A percentile compares a stretch with the other conserved stretches of the same genome.
Evolutionary conservation across 2,888 invertebrate species (phyloP).

Genomic region (Drosophila anomalata): DNA sequence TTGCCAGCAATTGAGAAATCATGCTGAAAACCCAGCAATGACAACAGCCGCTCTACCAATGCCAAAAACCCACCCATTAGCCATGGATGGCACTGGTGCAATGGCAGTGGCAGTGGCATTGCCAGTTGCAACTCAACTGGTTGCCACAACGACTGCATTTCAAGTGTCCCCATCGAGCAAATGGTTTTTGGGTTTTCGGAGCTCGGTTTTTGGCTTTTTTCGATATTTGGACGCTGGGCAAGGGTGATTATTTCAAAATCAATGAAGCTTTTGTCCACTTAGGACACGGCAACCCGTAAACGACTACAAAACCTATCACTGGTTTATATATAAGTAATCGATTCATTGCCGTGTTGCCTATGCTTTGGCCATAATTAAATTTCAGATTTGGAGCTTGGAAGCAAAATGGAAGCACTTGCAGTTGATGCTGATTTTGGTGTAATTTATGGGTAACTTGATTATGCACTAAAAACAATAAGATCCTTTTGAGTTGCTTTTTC

Average conservation of each 20-base stretch:
- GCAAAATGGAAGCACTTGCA: slow-evolving; percentile 36
- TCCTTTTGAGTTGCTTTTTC: background rate
- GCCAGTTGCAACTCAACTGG: slow-evolving; percentile 47
- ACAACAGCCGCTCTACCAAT: slow-evolving; percentile 15
- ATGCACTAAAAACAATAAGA: background rate
- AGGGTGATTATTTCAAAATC: slow-evolving; percentile 22
- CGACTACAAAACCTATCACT: slow-evolving; percentile 14
- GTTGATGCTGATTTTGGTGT: slow-evolving; percentile 54
- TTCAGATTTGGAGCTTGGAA: slow-evolving; percentile 26
- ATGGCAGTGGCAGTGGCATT: slow-evolving; percentile 37
- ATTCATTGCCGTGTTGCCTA: slow-evolving; percentile 34
- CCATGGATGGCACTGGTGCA: slow-evolving; percentile 9
- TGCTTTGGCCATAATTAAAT: slow-evolving; percentile 14
- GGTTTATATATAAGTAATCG: slow-evolving; percentile 30
- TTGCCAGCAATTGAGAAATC: slow-evolving; percentile 58
- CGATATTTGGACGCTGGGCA: slow-evolving; percentile 6
- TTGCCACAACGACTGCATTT: slow-evolving; percentile 44
- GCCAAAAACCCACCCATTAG: slow-evolving; percentile 36
- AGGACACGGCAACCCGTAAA: background rate
- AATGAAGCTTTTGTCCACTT: slow-evolving; percentile 29
- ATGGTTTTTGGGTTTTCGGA: slow-evolving; percentile 16
- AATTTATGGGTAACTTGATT: slow-evolving; percentile 63
- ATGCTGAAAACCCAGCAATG: slow-evolving; percentile 51
- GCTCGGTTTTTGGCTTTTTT: slow-evolving; percentile 8
- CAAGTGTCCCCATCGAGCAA: slow-evolving; percentile 12